Conservation (phyloP, 2,888 invertebrate genomes). For the Chaitophorus viminalis region DNA sequence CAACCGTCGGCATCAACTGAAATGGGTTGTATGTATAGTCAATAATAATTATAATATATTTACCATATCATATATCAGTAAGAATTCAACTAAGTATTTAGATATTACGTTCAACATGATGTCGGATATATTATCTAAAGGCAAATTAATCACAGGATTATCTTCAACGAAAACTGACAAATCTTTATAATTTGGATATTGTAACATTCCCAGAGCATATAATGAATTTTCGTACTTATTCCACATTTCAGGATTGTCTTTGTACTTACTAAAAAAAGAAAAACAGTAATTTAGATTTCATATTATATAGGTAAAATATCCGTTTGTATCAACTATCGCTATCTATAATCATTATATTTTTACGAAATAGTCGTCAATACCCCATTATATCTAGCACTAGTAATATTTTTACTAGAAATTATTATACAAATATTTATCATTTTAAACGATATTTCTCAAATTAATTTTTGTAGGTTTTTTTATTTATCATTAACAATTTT, state of each 20-base stretch:
- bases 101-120: slow-evolving; percentile 60
- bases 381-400: no score
- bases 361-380: no score
- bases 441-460: no score
- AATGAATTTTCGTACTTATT: slow-evolving; percentile 49
- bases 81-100: neutral
- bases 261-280: slow-evolving; percentile 24
- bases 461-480: no score
- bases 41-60: neutral
- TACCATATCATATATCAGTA: neutral
- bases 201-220: slow-evolving; percentile 55
- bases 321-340: no score
- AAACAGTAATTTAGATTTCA: no score
- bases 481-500: no score
- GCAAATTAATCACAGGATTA: slow-evolving; percentile 1
- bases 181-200: slow-evolving; percentile 61
- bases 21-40: neutral
- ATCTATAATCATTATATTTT: no score
- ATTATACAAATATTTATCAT: no score
- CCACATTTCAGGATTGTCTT: neutral
- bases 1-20: slow-evolving; percentile 58
- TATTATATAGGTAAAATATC: no score
- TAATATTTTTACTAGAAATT: no score
- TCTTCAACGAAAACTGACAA: slow-evolving; percentile 28
- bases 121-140: slow-evolving; percentile 43